Evolutionary conservation across 2,113 vertebrate genomes (phyloP), one percentile per base, ranked within the genome.

Genomic region (Tragelaphus scriptus): DNA sequence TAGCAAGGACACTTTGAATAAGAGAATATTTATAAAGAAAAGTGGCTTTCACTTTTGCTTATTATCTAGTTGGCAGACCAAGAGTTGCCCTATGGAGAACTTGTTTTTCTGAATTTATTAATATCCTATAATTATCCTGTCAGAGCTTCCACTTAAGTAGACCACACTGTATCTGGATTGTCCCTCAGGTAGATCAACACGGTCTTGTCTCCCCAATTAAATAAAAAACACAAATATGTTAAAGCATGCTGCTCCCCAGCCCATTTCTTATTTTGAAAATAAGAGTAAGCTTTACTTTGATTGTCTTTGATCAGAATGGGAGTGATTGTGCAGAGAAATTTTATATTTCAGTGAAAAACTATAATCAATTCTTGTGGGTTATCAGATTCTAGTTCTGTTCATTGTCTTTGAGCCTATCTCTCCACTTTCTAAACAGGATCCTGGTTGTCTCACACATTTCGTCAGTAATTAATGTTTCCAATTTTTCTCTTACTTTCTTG

Each of bases 121-220:
- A 65, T 94, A 79, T 82, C 94, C 85, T 95, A 19, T 94, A 90
- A 97, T 95, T 96, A 92, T n/a, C 53, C 59, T 53, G 55, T 79
- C 95, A 91, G 88, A 85, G 81, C 40, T 61, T 86, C 79, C 85
- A 15, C 26, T 63, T 65, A 59, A 90, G 49, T 26, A 51, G 81
- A 30, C 47, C 59, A 23, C 9, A 40, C 12, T 65, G 86, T 61
- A 47, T 36, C 93, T 93, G 49, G 53, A 28, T 92, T 90, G 6
- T 56, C 36, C 53, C 81, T 90, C 40, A 6, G 32, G 68, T 28
- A 53, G 11, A 53, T 32, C 88, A 86, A 26, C n/a, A 36, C 26
- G 2, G 32, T 53, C 84, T 91, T 15, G 6, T 80, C 51, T 85
- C 56, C 9, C 63, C 23, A 55, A 28, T 75, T 85, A 68, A 94